These are phyloP conservation scores for Platichthys flesus DNA, from an alignment of 2,113 vertebrate genomes.

Conservation along the genomic window DNA sequence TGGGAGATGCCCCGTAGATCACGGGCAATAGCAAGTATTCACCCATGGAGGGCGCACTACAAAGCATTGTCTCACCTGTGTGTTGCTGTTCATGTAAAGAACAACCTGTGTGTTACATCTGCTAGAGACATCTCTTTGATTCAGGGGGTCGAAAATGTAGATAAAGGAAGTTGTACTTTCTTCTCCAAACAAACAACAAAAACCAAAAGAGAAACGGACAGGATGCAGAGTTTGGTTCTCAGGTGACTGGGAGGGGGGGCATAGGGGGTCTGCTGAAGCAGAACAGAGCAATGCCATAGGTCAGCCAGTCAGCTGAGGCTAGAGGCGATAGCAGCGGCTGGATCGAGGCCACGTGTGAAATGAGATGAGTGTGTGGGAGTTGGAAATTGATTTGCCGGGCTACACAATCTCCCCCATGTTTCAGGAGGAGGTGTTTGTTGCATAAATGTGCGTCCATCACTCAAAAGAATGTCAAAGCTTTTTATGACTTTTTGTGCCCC, in stretches of 20 bases:
- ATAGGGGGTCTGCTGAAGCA: conserved; percentile 37
- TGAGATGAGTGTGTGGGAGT: conserved; percentile 70
- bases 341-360: conserved; percentile 60
- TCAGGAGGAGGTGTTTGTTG: conserved; percentile 74
- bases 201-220: conserved; percentile 69
- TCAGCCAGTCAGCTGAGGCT: conserved; percentile 64
- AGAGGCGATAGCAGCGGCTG: conserved; percentile 60
- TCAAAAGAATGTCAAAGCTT: conserved; percentile 77
- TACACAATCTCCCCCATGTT: conserved; percentile 60
- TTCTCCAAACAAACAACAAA: conserved; percentile 48
- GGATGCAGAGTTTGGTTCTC: conserved; percentile 71
- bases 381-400: conserved; percentile 75
- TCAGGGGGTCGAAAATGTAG: conserved; percentile 40
- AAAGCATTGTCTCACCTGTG: conserved; percentile 52
- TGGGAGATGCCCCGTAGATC: conserved; percentile 51
- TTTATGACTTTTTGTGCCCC: conserved; percentile 68
- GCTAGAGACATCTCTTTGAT: conserved; percentile 51
- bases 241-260: conserved; percentile 50
- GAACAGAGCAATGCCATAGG: conserved; percentile 59
- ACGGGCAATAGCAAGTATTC: conserved; percentile 51
- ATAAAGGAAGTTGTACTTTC: conserved; percentile 33
- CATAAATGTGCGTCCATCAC: conserved; percentile 79
- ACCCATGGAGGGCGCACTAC: conserved; percentile 23
- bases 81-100: conserved; percentile 52
- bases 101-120: conserved; percentile 30